Percentiles rank a stretch among this genome's conserved stretches.
These are phyloP conservation scores for Serinus canaria DNA, from an alignment of 2,113 vertebrate species.

Conservation along the genomic window DNA sequence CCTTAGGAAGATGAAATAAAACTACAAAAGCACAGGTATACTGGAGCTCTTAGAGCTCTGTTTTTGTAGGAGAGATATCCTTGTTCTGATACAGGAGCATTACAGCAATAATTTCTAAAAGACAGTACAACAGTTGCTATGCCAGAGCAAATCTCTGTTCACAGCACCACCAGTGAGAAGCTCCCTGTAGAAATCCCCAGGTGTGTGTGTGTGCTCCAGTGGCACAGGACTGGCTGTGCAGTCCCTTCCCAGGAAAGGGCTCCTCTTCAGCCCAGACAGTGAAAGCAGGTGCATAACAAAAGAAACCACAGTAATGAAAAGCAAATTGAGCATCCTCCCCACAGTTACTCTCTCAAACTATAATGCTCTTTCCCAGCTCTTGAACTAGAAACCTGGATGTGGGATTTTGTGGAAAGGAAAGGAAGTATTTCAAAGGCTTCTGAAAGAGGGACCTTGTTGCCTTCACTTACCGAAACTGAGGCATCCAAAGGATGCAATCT, in stretches of 20 bases:
- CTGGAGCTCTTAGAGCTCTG: neutral
- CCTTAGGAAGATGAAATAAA: neutral
- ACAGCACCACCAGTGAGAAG: neutral
- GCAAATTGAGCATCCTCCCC: neutral
- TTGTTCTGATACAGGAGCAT: neutral
- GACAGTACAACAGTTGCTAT: neutral
- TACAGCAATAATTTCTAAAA: neutral
- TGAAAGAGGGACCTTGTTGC: neutral
- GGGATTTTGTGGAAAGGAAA: neutral
- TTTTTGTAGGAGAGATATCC: neutral
- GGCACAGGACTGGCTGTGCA: neutral
- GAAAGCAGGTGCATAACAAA: neutral
- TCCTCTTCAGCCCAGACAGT: neutral
- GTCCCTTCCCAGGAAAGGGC: neutral
- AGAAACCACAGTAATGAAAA: neutral
- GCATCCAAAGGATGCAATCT: neutral
- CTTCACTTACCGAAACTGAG: neutral
- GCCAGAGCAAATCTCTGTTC: neutral
- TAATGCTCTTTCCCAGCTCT: neutral
- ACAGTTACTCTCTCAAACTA: neutral
- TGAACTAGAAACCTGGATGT: neutral
- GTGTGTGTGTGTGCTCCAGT: rapidly evolving
- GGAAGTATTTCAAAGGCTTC: neutral
- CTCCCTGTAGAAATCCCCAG: neutral
- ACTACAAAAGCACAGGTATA: neutral